phyloP scores from a whole-genome alignment of 2,113 vertebrate genomes.

The Pituophis catenifer region DNA sequence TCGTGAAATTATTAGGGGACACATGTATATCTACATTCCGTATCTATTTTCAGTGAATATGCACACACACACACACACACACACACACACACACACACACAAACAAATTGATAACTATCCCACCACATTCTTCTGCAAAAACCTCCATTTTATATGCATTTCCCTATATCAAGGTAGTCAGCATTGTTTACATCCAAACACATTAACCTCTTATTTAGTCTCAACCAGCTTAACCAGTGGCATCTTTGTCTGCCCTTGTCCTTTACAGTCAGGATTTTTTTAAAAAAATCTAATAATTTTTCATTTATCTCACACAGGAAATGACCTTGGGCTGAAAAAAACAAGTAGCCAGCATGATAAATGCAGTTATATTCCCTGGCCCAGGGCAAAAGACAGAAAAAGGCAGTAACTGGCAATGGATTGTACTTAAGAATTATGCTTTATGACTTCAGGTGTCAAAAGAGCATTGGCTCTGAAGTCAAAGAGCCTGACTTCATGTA shows the following conservation, averaged over 20 bases:
- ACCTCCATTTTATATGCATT: not conserved
- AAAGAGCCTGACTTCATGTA: not conserved
- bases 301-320: not conserved
- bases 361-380: not conserved
- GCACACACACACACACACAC: not conserved
- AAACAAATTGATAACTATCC: not conserved
- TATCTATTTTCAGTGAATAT: not conserved
- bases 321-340: not conserved
- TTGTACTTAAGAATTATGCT: not conserved
- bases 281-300: not conserved
- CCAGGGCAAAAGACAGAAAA: not conserved
- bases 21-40: not conserved
- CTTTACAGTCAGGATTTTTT: not conserved
- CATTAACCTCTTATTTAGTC: not conserved
- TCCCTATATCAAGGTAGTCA: not conserved
- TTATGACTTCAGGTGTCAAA: slow-evolving; percentile 7
- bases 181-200: not conserved
- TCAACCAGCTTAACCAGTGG: not conserved
- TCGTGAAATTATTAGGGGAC: not conserved
- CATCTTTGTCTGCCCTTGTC: not conserved
- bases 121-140: not conserved
- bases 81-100: not conserved
- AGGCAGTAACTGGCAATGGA: not conserved
- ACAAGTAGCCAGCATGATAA: not conserved
- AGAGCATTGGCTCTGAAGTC: not conserved